Conservation (phyloP, 2,888 invertebrate genomes). For the Aethes cnicana region DNA sequence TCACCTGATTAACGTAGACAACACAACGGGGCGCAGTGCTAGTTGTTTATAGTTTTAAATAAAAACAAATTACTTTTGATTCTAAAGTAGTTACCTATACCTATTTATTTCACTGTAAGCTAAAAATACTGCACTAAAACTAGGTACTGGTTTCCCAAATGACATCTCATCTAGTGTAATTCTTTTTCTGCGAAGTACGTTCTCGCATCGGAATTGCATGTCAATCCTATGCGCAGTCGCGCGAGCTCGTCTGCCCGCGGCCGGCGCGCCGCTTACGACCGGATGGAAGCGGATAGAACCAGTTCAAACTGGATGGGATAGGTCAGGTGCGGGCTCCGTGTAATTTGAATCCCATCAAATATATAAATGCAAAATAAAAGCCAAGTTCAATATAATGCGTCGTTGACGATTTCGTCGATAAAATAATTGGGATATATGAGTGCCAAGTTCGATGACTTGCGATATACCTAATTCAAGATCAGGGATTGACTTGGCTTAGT, state of each 20-base stretch:
- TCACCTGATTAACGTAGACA: too few relatives aligned
- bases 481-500: too few relatives aligned
- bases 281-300: slow-evolving; percentile 45
- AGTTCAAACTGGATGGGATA: slow-evolving; percentile 42
- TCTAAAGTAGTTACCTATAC: background rate
- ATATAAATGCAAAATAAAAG: too few relatives aligned
- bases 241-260: slow-evolving; percentile 41
- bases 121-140: background rate
- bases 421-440: too few relatives aligned
- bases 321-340: slow-evolving; percentile 43
- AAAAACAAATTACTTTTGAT: too few relatives aligned
- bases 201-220: slow-evolving; percentile 68
- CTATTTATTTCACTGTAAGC: background rate
- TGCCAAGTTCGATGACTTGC: too few relatives aligned
- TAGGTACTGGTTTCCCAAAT: slow-evolving; percentile 2
- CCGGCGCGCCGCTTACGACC: slow-evolving; percentile 41
- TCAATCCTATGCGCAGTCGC: slow-evolving; percentile 70
- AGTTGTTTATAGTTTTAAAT: too few relatives aligned
- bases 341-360: background rate
- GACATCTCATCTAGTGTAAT: slow-evolving; percentile 5
- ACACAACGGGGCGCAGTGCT: too few relatives aligned
- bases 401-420: too few relatives aligned
- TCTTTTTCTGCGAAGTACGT: slow-evolving; percentile 34
- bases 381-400: too few relatives aligned
- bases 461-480: too few relatives aligned